phyloP scores from a whole-genome alignment of 2,888 invertebrate species.

The Drosophila gaucha region DNA sequence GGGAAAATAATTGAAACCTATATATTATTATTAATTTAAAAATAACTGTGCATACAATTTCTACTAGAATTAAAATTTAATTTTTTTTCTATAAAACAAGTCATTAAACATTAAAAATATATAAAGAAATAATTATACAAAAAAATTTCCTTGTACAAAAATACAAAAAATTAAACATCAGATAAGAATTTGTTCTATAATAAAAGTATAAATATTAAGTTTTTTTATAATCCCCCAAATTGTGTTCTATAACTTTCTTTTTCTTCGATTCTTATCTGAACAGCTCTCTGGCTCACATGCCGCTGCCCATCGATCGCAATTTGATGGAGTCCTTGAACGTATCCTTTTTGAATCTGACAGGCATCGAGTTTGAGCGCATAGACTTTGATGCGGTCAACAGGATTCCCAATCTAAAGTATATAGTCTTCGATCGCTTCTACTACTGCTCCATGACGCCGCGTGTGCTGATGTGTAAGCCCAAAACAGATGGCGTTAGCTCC shows the following conservation, averaged over 20 bases:
- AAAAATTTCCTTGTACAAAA: too few species aligned
- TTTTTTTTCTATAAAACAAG: too few species aligned
- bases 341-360: conserved; percentile 85
- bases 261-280: not conserved
- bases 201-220: too few species aligned
- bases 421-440: conserved; percentile 88
- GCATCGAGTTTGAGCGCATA: conserved; percentile 85
- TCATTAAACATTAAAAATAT: too few species aligned
- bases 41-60: too few species aligned
- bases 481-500: conserved; percentile 88
- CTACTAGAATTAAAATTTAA: too few species aligned
- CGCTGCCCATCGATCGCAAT: conserved; percentile 70
- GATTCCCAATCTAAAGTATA: conserved; percentile 85
- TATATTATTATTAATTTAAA: too few species aligned
- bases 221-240: too few species aligned
- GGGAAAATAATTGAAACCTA: too few species aligned
- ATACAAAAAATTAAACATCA: too few species aligned
- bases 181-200: not conserved
- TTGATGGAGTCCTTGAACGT: conserved; percentile 79
- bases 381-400: conserved; percentile 85
- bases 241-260: not conserved
- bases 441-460: conserved; percentile 88
- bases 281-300: conserved; percentile 85
- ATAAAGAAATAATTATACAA: too few species aligned
- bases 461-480: conserved; percentile 87